Conservation (phyloP, 53 echinoderm and acorn worm genomes). For the Arbacia lixula region DNA sequence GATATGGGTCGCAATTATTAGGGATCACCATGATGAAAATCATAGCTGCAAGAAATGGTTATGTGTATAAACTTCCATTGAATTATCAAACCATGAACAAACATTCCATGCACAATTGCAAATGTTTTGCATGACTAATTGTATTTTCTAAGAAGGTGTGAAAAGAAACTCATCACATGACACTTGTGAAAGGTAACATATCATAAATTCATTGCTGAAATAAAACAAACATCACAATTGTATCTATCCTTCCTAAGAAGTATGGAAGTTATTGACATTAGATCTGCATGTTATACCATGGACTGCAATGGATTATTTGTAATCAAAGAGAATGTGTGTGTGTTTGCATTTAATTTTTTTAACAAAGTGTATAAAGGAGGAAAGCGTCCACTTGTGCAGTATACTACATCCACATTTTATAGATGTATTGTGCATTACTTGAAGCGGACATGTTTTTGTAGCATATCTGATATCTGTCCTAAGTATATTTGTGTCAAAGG, state of each 20-base stretch:
- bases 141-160: slow-evolving; percentile 11
- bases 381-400: slow-evolving; percentile 1
- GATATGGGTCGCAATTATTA: not conserved
- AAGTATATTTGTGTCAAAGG: not conserved
- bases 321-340: slow-evolving; percentile 2
- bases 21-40: slow-evolving; percentile 5
- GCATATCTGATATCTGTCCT: not conserved
- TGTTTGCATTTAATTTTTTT: not conserved
- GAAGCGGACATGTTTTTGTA: not conserved
- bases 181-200: not conserved
- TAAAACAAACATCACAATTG: slow-evolving; percentile 3
- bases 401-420: slow-evolving; percentile 17
- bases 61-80: not conserved
- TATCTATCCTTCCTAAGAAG: not conserved
- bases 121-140: too few species aligned
- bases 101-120: not conserved
- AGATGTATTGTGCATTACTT: slow-evolving; percentile 10
- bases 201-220: slow-evolving; percentile 7
- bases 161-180: not conserved
- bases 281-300: slow-evolving; percentile 8
- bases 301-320: slow-evolving; percentile 17
- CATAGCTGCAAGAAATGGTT: slow-evolving; percentile 10
- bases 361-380: slow-evolving; percentile 7
- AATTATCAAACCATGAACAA: slow-evolving; percentile 17
- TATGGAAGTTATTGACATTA: slow-evolving; percentile 8